phyloP scores from a whole-genome alignment of 2,113 vertebrate genomes.

The Takifugu flavidus region DNA sequence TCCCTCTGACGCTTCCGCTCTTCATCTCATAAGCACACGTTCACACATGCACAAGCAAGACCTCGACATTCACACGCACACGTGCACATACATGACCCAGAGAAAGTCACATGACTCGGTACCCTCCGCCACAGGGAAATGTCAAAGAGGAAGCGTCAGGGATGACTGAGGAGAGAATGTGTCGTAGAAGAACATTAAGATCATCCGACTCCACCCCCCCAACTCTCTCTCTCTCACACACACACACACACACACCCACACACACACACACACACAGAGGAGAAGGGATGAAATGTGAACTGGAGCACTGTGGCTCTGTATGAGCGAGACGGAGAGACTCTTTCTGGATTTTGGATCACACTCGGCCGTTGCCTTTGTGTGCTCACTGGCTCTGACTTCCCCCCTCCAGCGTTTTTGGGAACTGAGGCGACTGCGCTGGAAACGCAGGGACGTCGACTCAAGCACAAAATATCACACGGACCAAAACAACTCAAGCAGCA shows the following conservation, averaged over 20 bases:
- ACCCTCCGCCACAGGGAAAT: slow-evolving; percentile 26
- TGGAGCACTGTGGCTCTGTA: slow-evolving; percentile 1
- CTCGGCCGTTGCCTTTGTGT: slow-evolving; percentile 7
- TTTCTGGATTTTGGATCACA: slow-evolving; percentile 37
- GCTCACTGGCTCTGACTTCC: slow-evolving; percentile 29
- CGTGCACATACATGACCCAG: slow-evolving; percentile 12
- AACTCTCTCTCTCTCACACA: slow-evolving; percentile 2
- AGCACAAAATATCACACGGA: slow-evolving; percentile 9
- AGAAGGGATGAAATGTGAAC: neutral
- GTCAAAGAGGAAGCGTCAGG: slow-evolving; percentile 28
- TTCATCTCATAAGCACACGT: slow-evolving; percentile 39
- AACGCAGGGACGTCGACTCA: slow-evolving; percentile 7
- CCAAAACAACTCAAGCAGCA: neutral
- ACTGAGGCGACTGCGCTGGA: slow-evolving; percentile 39
- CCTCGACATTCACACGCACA: slow-evolving; percentile 1
- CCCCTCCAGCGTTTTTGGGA: slow-evolving; percentile 33
- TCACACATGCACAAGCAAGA: neutral
- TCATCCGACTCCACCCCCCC: slow-evolving; percentile 1
- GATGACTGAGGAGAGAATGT: slow-evolving; percentile 10
- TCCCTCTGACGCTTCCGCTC: slow-evolving; percentile 32
- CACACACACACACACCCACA: slow-evolving; percentile 3
- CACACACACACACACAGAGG: slow-evolving; percentile 5
- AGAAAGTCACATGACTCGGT: slow-evolving; percentile 8
- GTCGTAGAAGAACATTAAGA: slow-evolving; percentile 27
- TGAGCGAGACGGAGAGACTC: slow-evolving; percentile 20